A percentile compares a stretch with the other conserved stretches of the same genome.
Evolutionary conservation across 1,140 invertebrate genomes (phyloP).

Genomic region (Oryctes rhinoceros): DNA sequence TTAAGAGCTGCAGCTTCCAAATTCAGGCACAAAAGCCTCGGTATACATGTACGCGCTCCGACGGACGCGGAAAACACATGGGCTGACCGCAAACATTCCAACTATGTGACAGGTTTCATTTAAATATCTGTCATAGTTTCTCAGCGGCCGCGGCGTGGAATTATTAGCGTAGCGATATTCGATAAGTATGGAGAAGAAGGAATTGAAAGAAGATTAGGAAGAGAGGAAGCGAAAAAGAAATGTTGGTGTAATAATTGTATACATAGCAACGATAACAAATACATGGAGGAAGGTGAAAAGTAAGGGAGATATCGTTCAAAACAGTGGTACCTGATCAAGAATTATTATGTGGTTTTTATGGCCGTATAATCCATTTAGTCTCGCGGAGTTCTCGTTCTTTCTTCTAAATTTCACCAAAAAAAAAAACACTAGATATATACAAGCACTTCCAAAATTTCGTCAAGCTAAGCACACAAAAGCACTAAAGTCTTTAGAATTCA

Average conservation of each 20-base stretch:
- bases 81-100: conserved; percentile 46
- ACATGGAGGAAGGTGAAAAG: too few relatives aligned
- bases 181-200: not conserved
- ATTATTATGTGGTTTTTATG: not conserved
- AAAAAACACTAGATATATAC: too few relatives aligned
- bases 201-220: not conserved
- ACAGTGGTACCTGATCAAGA: too few relatives aligned
- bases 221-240: not conserved
- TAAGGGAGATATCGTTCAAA: too few relatives aligned
- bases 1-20: conserved; percentile 44
- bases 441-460: too few relatives aligned
- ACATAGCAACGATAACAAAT: too few relatives aligned
- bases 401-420: too few relatives aligned
- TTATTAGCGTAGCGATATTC: conserved; percentile 36
- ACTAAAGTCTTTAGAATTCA: too few relatives aligned
- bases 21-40: conserved; percentile 44
- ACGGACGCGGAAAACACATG: conserved; percentile 42
- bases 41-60: not conserved
- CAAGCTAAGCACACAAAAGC: too few relatives aligned
- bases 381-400: too few relatives aligned
- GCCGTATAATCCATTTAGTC: not conserved
- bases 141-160: not conserved
- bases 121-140: conserved; percentile 46
- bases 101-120: conserved; percentile 51
- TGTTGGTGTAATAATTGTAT: too few relatives aligned